phyloP scores from a whole-genome alignment of 2,888 invertebrate species.

The Didymodactylos carnosus region DNA sequence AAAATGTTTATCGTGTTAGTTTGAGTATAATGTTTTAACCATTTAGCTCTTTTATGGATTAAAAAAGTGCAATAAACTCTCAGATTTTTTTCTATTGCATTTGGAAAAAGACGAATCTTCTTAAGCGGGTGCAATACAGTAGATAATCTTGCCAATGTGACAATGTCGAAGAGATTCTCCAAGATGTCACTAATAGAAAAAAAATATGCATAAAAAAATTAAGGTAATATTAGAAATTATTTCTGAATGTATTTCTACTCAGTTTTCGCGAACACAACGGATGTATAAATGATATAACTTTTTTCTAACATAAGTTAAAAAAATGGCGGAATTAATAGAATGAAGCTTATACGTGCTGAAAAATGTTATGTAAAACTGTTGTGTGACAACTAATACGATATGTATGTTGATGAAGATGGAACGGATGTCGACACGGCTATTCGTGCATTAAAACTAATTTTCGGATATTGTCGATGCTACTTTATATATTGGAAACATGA shows the following conservation, averaged over 20 bases:
- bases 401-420: conserved; percentile 21
- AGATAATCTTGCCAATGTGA: no score
- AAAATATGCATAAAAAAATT: no score
- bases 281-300: no score
- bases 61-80: no score
- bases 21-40: not conserved
- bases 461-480: conserved; percentile 22
- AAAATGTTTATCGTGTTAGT: no score
- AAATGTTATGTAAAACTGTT: conserved; percentile 17
- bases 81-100: not conserved
- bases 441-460: conserved; percentile 18
- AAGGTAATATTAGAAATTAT: no score
- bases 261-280: no score
- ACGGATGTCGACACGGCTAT: conserved; percentile 21
- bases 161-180: no score
- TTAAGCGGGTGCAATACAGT: no score
- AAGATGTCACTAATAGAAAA: no score
- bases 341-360: conserved; percentile 24
- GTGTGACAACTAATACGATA: conserved; percentile 18
- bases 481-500: conserved; percentile 17
- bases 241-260: not conserved
- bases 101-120: not conserved
- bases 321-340: no score
- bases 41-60: not conserved
- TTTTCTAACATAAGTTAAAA: no score